Evolutionary conservation across 2,888 invertebrate genomes (phyloP).

Genomic region (Leptinotarsa juncta): DNA sequence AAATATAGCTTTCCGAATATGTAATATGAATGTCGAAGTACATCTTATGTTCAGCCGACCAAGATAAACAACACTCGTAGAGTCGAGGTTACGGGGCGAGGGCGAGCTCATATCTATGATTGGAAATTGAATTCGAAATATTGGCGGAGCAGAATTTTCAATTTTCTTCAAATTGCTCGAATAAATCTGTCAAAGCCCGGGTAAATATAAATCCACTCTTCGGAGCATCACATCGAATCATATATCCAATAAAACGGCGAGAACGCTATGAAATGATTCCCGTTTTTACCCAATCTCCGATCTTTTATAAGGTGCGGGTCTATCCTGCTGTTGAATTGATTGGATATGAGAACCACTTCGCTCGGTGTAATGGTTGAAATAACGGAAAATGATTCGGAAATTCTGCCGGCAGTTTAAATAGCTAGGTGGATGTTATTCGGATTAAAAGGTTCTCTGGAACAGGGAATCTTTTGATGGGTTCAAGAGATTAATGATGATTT

Average conservation of each 20-base stretch:
- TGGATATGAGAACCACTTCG: not conserved
- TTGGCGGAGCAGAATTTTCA: not conserved
- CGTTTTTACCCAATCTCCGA: conserved; percentile 10
- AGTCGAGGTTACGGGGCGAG: not conserved
- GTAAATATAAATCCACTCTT: conserved; percentile 19
- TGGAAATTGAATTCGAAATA: conserved; percentile 12
- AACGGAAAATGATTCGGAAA: not conserved
- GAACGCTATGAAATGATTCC: conserved; percentile 11
- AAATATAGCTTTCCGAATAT: conserved; percentile 18
- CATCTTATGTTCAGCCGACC: conserved; percentile 17
- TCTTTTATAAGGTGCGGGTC: conserved; percentile 9
- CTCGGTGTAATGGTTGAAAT: not conserved
- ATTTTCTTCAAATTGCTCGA: conserved; percentile 19
- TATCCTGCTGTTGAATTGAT: not conserved
- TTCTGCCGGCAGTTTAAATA: not conserved
- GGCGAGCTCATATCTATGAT: conserved; percentile 7
- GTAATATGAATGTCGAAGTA: conserved; percentile 15
- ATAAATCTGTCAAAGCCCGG: conserved; percentile 11
- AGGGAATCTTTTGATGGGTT: too few species aligned
- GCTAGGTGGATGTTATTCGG: too few species aligned
- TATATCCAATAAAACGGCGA: conserved; percentile 10
- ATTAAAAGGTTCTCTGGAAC: too few species aligned
- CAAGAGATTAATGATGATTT: too few species aligned
- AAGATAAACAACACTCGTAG: conserved; percentile 6
- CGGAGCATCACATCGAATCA: conserved; percentile 12